Base-by-base conservation (phyloP, 2,113 vertebrate genomes). In the Dipodomys spectabilis region DNA sequence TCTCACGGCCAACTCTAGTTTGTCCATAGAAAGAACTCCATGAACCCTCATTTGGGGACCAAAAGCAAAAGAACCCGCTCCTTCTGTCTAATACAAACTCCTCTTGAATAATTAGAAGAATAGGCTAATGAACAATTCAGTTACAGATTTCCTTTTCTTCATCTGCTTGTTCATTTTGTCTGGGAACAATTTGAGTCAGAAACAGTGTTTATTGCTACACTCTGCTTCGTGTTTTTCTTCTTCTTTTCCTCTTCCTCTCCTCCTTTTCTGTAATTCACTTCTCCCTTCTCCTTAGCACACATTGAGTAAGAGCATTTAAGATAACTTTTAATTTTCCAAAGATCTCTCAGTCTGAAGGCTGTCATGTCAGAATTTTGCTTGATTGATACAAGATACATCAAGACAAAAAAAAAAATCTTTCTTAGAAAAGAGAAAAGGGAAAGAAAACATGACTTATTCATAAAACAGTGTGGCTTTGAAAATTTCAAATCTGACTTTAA, bases 321-420 rank as follows among this genome's bases (percentile, higher is more conserved):
- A 72, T 80, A 64, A 87, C 57, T 90, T 92, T 67, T 74, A 74
- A 74, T 11, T 87, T 94, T 65, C 78, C 75, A 49, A 87, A 71
- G 44, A 72, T 16, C 16, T 92, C 30, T 86, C 23, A 28, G 13
- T 68, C 32, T 30, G 22, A 91, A 64, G 85, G 53, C 68, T 71
- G 23, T 73, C 8, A 39, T 57, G 44, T 53, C 18, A 45, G 68
- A 84, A 83, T 73, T 30, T 80, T 30, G 53, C 57, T 68, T 60
- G 11, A 5, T 20, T 30, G 35, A 30, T 64, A n/a, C 23, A n/a
- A 85, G 82, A 72, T 60, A 1, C 28, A 78, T 72, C 65, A 57
- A 91, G 39, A 9, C 2, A 81, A 71, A 73, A 83, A 86, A 44
- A 44, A 15, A 4, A 1, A 12, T 57, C 53, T 57, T 57, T 57